phyloP scores from a whole-genome alignment of 1,140 invertebrate species.

The Ruditapes philippinarum region DNA sequence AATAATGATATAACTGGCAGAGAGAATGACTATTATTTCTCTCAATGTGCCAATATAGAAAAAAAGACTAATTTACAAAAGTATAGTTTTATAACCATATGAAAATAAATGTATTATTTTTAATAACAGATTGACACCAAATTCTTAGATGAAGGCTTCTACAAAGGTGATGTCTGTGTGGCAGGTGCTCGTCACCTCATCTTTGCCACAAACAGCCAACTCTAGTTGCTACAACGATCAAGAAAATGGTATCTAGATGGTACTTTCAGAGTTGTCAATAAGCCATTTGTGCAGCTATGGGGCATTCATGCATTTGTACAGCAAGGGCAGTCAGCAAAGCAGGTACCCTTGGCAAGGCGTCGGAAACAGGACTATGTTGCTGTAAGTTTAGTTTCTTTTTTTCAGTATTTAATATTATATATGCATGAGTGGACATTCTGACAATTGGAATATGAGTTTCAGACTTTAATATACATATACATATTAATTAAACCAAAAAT shows the following conservation, averaged over 20 bases:
- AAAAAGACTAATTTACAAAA: too few relatives aligned
- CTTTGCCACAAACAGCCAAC: background rate
- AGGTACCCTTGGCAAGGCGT: background rate
- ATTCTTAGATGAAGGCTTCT: background rate
- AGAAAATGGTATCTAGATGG: constrained; percentile 2
- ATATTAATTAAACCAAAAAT: too few relatives aligned
- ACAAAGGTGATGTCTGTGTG: background rate
- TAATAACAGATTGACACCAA: background rate
- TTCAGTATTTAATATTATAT: too few relatives aligned
- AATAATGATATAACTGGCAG: too few relatives aligned
- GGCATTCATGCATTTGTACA: background rate
- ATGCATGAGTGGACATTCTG: too few relatives aligned
- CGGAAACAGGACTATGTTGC: background rate
- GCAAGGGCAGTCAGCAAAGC: background rate
- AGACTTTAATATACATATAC: too few relatives aligned
- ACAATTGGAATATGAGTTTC: background rate
- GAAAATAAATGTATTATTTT: too few relatives aligned
- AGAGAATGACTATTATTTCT: too few relatives aligned
- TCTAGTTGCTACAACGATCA: background rate
- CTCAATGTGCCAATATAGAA: too few relatives aligned
- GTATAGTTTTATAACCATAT: too few relatives aligned
- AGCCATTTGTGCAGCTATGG: background rate
- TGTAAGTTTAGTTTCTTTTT: background rate
- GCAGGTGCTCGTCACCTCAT: background rate
- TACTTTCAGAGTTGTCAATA: background rate